Percentiles rank a stretch among this genome's conserved stretches.
phyloP scores from a whole-genome alignment of 2,113 vertebrate genomes.

The Ceyx margarethae region DNA sequence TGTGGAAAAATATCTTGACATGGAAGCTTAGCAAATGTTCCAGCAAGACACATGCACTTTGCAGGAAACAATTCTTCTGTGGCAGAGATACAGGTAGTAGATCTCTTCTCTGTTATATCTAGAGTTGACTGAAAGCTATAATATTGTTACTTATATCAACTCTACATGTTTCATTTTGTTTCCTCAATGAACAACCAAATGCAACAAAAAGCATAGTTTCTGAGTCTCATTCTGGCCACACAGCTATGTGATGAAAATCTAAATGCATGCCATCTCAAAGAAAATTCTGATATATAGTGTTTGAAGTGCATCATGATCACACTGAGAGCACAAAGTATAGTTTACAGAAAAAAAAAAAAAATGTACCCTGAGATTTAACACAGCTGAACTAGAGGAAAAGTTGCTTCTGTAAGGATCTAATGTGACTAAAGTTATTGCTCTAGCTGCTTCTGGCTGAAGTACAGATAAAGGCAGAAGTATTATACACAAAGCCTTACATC shows the following conservation, averaged over 20 bases:
- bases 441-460: not conserved
- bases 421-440: not conserved
- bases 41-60: not conserved
- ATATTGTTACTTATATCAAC: not conserved
- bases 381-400: not conserved
- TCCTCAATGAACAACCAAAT: not conserved
- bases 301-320: not conserved
- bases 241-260: not conserved
- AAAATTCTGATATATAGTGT: not conserved
- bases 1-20: not conserved
- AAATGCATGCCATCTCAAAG: not conserved
- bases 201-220: not conserved
- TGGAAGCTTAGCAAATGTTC: not conserved
- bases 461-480: not conserved
- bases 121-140: not conserved
- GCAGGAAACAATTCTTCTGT: not conserved
- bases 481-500: not conserved
- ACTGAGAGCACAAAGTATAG: not conserved
- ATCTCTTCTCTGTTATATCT: not conserved
- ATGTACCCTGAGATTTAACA: not conserved
- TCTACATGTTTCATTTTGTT: not conserved
- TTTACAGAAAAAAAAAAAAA: not conserved
- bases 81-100: not conserved
- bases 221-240: not conserved
- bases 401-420: not conserved